Base-by-base conservation (phyloP, 2,797 vertebrate species). In the Trichosurus vulpecula region DNA sequence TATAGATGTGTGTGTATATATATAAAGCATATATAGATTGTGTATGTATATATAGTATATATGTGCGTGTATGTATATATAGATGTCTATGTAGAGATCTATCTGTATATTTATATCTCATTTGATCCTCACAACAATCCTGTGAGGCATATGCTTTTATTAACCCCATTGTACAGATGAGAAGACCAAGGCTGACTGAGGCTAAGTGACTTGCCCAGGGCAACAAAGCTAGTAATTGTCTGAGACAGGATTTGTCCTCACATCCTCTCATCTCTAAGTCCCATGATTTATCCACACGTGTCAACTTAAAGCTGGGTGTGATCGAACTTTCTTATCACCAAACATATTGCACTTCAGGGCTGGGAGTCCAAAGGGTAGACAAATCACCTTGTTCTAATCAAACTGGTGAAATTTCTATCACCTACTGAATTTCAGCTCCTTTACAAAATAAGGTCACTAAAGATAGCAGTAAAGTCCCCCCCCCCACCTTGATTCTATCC, bases 331-430 rank as follows among this genome's bases (percentile, higher is more conserved):
- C 74, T 47, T 54, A 2, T 55, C n/a, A 12, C 30, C 12, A 41
- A 74, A 93, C 3, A 52, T 53, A 58, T 58, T 93, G 89, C 41
- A 95, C 92, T 91, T 74, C 53, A 92, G 29, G 52, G 52, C 74
- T 31, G 12, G 56, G 52, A 54, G 29, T 5, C 25, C 8, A 27
- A 94, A 81, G 31, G 53, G 53, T 96, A 93, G 94, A 97, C n/a
- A 90, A 30, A 91, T 47, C 89, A 96, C 57, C 89, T 94, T 92
- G 91, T 74, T 90, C 92, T 96, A 66, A 93, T 41, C 87, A 96
- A 96, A 92, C 8, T n/a, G 25, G 94, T 8, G n/a, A 91, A 91
- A 30, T 52, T 94, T 93, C 66, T 41, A 89, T 2, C 55, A 61
- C n/a, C 12, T 30, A 93, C 94, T 94, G 53, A 96, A 94, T 56